A percentile compares a stretch with the other conserved stretches of the same genome.
Evolutionary conservation across 2,888 invertebrate species (phyloP).

Genomic region (Diaperis boleti): DNA sequence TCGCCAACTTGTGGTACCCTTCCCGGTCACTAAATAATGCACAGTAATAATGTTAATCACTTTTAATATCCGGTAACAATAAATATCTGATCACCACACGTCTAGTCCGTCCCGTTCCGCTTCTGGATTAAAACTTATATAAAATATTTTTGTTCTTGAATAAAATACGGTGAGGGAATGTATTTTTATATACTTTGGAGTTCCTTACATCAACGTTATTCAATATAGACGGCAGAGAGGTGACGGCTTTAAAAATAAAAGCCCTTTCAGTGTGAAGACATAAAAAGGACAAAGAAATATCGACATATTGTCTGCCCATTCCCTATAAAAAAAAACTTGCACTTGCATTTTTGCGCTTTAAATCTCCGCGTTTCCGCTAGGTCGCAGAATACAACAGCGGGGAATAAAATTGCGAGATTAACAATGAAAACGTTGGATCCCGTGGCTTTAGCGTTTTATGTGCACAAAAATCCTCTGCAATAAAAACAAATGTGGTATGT

Average conservation of each 20-base stretch:
- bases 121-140: too few relatives aligned
- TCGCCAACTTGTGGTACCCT: too few relatives aligned
- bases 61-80: too few relatives aligned
- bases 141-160: too few relatives aligned
- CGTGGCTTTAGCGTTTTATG: conserved; percentile 8
- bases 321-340: neutral
- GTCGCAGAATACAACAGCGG: conserved; percentile 1
- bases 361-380: neutral
- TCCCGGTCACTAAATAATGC: too few relatives aligned
- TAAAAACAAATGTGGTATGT: conserved; percentile 5
- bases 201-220: conserved; percentile 13
- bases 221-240: conserved; percentile 16
- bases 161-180: too few relatives aligned
- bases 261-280: neutral
- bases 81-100: too few relatives aligned
- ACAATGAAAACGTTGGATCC: neutral
- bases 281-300: conserved; percentile 12
- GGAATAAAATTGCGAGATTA: conserved; percentile 10
- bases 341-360: conserved; percentile 16
- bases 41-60: too few relatives aligned
- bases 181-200: too few relatives aligned
- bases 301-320: neutral
- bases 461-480: conserved; percentile 3
- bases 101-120: too few relatives aligned
- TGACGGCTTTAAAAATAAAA: conserved; percentile 25